phyloP scores from a whole-genome alignment of 2,888 invertebrate species.

The Gymnoscelis rufifasciata region DNA sequence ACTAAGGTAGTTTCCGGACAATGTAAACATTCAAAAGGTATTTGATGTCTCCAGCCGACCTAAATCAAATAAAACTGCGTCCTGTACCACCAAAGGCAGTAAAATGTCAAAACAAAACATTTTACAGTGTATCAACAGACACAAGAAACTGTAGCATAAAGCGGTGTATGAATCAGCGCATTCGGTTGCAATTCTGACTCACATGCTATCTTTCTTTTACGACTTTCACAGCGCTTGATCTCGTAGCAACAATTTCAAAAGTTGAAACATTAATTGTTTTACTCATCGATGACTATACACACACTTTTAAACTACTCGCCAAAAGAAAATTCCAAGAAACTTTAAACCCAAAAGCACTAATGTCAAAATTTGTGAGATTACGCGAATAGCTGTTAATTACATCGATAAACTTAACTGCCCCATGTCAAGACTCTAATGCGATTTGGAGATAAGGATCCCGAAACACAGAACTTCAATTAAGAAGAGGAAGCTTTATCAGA shows the following conservation, averaged over 20 bases:
- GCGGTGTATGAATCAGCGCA: constrained; percentile 61
- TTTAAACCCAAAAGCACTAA: constrained; percentile 31
- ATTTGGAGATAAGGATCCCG: constrained; percentile 61
- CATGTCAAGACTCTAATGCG: constrained; percentile 56
- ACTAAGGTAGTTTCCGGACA: too few relatives aligned
- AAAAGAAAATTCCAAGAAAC: not conserved
- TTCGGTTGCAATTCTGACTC: constrained; percentile 45
- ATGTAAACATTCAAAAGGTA: too few relatives aligned
- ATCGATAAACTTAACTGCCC: constrained; percentile 51
- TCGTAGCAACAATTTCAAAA: not conserved
- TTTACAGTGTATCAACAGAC: not conserved
- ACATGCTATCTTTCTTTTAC: constrained; percentile 63
- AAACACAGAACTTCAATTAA: constrained; percentile 75
- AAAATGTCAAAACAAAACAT: not conserved
- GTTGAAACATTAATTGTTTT: too few relatives aligned
- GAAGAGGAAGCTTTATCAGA: constrained; percentile 66
- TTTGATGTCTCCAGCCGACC: too few relatives aligned
- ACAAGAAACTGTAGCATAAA: constrained; percentile 38
- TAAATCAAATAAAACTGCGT: too few relatives aligned
- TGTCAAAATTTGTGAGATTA: constrained; percentile 37
- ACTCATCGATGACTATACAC: too few relatives aligned
- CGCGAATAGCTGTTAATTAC: constrained; percentile 51
- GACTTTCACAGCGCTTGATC: constrained; percentile 18
- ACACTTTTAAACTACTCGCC: not conserved
- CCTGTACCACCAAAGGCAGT: too few relatives aligned